Evolutionary conservation across 2,797 vertebrate species (phyloP), one percentile per base, ranked within the genome.

Genomic region (Hybognathus amarus): DNA sequence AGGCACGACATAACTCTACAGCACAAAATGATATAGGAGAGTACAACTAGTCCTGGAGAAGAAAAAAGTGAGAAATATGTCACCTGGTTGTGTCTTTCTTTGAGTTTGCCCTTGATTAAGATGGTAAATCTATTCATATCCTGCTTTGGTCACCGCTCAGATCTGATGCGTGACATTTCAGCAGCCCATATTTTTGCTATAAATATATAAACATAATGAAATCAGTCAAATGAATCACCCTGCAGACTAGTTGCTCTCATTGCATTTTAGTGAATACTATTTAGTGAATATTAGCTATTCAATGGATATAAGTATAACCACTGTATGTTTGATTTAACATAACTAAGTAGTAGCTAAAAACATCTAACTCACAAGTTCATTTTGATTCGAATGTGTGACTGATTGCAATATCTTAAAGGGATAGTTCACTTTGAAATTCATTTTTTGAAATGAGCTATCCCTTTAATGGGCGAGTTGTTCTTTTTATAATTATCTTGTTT

Each of bases 111-210:
- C 50, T 77, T 77, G 52, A 47, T 80, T 71, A 36, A 24, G n/a
- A 80, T 27, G 50, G 36, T 71, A 40, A 61, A 40, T 82, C 59
- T 50, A 81, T 66, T 82, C 45, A 75, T 75, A 75, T 82, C 42
- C 70, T 74, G 42, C 68, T 73, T 24, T 81, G 69, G 69, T 64
- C 56, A 64, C 22, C 5, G 17, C 40, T n/a, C 17, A 2, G n/a
- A 74, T 73, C 30, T 13, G 59, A 67, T 67, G 45, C 45, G 40
- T 82, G 77, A 79, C 30, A 79, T 78, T 66, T 78, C 6, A 52
- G 61, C 42, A 33, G 27, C 40, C 27, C 61, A 50, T 67, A 67
- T 67, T 75, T 82, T 50, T 52, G 11, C 54, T 50, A 52, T 38
- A 54, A 54, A 50, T 75, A 73, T 52, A 52, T 64, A 67, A 67